Conservation (phyloP, 2,113 vertebrate genomes). For the Pungitius pungitius region DNA sequence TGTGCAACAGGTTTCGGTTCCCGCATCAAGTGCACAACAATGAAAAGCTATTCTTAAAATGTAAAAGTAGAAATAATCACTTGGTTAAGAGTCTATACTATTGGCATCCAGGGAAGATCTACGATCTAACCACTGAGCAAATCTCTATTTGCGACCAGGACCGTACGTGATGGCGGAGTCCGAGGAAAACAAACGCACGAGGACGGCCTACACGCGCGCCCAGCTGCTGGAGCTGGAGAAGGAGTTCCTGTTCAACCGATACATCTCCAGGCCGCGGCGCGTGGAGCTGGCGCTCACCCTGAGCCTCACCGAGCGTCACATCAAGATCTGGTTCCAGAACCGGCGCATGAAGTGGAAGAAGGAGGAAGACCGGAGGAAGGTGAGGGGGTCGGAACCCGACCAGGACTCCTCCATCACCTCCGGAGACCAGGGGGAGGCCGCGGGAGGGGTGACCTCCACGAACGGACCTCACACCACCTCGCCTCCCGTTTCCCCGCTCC, state of each 20-base stretch:
- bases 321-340: conserved; percentile 98
- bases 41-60: neutral
- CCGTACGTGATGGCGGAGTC: conserved; percentile 86
- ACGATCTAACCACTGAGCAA: neutral
- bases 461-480: conserved; percentile 61
- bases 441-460: conserved; percentile 65
- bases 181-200: conserved; percentile 94
- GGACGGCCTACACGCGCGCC: conserved; percentile 94
- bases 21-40: neutral
- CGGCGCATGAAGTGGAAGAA: conserved; percentile 98
- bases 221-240: conserved; percentile 97
- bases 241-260: conserved; percentile 97
- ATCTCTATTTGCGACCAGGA: conserved; percentile 57
- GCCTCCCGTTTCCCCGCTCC: conserved; percentile 78
- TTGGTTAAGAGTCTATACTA: neutral
- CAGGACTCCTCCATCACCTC: conserved; percentile 93
- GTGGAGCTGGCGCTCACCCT: conserved; percentile 95
- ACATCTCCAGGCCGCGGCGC: conserved; percentile 94
- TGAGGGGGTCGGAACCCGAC: conserved; percentile 82
- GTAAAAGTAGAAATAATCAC: neutral
- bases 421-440: conserved; percentile 83
- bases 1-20: neutral
- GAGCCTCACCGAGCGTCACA: conserved; percentile 96
- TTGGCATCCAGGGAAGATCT: neutral
- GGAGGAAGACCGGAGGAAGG: conserved; percentile 92